These are phyloP conservation scores for Ichneumon xanthorius DNA, from an alignment of 2,888 invertebrate species.

Conservation along the genomic window DNA sequence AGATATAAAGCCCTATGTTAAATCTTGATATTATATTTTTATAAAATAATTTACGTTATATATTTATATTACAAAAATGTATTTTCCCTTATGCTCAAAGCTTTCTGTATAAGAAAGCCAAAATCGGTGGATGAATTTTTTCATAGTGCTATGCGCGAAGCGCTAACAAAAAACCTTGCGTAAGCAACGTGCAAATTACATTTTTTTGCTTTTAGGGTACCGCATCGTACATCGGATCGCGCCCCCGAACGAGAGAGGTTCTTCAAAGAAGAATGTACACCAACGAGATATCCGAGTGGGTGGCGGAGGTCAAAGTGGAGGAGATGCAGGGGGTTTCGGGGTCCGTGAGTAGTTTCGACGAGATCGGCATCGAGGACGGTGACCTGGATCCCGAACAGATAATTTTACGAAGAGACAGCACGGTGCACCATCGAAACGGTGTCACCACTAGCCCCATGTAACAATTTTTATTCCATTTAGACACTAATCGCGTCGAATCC, in stretches of 20 bases:
- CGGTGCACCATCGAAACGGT: slow-evolving; percentile 67
- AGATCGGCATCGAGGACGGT: slow-evolving; percentile 72
- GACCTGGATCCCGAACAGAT: slow-evolving; percentile 72
- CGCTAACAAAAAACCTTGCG: too few species aligned
- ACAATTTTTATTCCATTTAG: slow-evolving; percentile 38
- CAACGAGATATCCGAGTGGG: slow-evolving; percentile 91
- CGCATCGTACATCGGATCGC: slow-evolving; percentile 91
- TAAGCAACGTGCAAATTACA: neutral
- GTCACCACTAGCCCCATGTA: slow-evolving; percentile 72
- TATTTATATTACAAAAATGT: too few species aligned
- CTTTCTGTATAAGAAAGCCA: too few species aligned
- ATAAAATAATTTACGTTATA: too few species aligned
- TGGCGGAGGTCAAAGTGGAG: slow-evolving; percentile 88
- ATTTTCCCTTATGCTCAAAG: too few species aligned
- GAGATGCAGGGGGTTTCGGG: slow-evolving; percentile 81
- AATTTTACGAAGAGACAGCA: slow-evolving; percentile 67
- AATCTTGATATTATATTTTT: too few species aligned
- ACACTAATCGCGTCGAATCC: slow-evolving; percentile 22
- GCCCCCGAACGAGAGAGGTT: slow-evolving; percentile 91
- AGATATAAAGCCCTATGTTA: too few species aligned
- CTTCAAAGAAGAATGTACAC: slow-evolving; percentile 92
- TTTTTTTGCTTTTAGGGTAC: slow-evolving; percentile 83
- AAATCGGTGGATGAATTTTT: too few species aligned
- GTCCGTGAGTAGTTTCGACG: slow-evolving; percentile 72
- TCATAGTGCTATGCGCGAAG: too few species aligned